These are phyloP conservation scores for Vanessa tameamea DNA, from an alignment of 1,140 invertebrate genomes.

Conservation along the genomic window DNA sequence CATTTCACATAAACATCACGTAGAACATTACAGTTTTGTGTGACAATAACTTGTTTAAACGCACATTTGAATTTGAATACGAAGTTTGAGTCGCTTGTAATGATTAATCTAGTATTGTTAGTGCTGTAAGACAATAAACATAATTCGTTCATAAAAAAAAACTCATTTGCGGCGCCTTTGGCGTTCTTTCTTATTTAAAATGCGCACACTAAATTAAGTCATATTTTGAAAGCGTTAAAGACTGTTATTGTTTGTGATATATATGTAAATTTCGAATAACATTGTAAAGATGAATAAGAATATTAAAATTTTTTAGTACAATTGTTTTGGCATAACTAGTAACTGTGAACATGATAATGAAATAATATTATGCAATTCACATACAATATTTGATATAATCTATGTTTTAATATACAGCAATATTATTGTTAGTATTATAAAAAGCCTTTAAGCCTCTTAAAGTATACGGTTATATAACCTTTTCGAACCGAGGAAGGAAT, in stretches of 20 bases:
- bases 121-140: not conserved
- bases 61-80: not conserved
- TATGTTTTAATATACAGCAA: too few species aligned
- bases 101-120: conserved; percentile 2
- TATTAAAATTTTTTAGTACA: not conserved
- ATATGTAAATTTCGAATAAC: not conserved
- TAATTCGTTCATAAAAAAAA: not conserved
- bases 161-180: conserved; percentile 18
- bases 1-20: too few species aligned
- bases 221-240: not conserved
- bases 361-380: not conserved
- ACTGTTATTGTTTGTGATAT: not conserved
- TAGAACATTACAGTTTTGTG: not conserved
- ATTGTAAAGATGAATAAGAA: not conserved
- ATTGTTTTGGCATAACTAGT: not conserved
- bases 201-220: not conserved
- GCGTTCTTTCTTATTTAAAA: not conserved
- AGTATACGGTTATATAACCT: too few species aligned
- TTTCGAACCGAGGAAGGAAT: too few species aligned
- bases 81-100: not conserved
- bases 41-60: not conserved
- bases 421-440: too few species aligned
- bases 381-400: not conserved
- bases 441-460: too few species aligned
- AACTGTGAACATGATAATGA: not conserved